phyloP scores from a whole-genome alignment of 2,113 vertebrate species.

The Pelecanoides urinatrix region DNA sequence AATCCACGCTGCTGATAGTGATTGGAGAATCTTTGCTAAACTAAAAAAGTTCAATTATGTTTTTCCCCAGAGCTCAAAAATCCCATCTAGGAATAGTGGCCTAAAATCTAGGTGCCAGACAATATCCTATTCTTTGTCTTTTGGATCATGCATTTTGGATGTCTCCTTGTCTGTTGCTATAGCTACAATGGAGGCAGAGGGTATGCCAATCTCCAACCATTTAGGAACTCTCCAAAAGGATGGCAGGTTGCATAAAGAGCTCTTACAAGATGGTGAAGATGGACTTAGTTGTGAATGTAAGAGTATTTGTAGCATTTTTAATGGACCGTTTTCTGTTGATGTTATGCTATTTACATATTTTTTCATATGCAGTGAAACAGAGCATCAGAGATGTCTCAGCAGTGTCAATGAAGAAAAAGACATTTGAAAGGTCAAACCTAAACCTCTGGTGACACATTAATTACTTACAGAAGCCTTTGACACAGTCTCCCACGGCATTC shows the following conservation, averaged over 20 bases:
- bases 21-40: neutral
- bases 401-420: neutral
- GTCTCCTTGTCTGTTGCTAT: neutral
- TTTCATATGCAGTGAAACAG: neutral
- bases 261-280: neutral
- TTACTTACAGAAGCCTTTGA: neutral
- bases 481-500: too few species aligned
- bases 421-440: neutral
- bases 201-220: neutral
- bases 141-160: neutral
- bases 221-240: neutral
- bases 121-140: neutral
- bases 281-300: neutral
- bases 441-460: neutral
- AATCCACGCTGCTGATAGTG: neutral
- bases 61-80: neutral
- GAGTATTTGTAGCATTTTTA: neutral
- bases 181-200: neutral
- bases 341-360: neutral
- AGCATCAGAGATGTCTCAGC: neutral
- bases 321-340: neutral
- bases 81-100: neutral
- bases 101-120: neutral
- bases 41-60: neutral
- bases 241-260: neutral